Evolutionary conservation across 2,113 vertebrate genomes (phyloP), one percentile per base, ranked within the genome.

Genomic region (Elachura formosa): DNA sequence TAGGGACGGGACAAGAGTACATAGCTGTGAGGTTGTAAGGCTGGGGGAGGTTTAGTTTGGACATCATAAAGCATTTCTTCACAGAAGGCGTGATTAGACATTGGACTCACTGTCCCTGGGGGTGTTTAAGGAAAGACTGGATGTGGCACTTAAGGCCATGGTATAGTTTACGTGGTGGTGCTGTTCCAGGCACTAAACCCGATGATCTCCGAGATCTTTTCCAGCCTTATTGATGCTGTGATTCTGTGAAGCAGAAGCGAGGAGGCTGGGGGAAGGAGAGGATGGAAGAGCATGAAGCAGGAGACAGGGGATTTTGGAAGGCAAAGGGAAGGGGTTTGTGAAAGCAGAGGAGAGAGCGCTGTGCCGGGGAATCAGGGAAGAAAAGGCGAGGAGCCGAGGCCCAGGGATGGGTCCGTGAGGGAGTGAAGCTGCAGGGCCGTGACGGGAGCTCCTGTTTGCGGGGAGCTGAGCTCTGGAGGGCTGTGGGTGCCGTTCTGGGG

Each of bases 1-100:
- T 12, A 49, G 22, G 23, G 49, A 41, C 31, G 34, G 5, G 14
- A 41, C 10, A 31, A 55, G 40, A 55, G 6, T 4, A 72, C 3
- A 1, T 3, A 34, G 24, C 11, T 1, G 0, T 43, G 54, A 46
- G 4, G 33, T 78, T n/a, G n/a, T n/a, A n/a, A 43, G 0, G 0
- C 20, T 17, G 22, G 34, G 25, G 9, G 14, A 48, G 25, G 31
- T 48, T 41, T 71, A 36, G 3, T 34, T 63, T 49, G 34, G 34
- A 55, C 5, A 12, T 41, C 11, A 48, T 29, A 24, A 14, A 24
- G 48, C 55, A 36, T 79, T 63, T 55, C 31, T 72, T 63, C 22
- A 7, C 12, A 21, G 48, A 18, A 63, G 3, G 17, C 7, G 6
- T 21, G 7, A 31, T 71, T 18, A 79, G 34, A 55, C 25, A 12